A percentile compares a stretch with the other conserved stretches of the same genome.
Conservation (phyloP, 2,113 vertebrate genomes). For the Calonectris borealis region DNA sequence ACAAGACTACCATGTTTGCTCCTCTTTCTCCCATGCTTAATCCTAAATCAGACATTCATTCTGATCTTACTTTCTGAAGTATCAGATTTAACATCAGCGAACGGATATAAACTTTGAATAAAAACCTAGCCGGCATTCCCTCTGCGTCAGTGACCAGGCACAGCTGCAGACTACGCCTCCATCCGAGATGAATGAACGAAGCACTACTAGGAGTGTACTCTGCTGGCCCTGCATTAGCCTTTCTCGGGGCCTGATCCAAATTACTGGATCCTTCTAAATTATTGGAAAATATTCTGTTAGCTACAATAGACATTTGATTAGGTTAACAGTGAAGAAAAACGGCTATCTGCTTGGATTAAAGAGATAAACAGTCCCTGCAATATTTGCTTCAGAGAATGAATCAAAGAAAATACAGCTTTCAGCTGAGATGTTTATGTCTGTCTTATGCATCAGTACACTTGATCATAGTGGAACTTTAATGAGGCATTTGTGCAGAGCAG, state of each 20-base stretch:
- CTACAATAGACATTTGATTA: not conserved
- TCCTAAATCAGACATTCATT: not conserved
- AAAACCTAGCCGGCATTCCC: not conserved
- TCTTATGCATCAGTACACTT: slow-evolving; percentile 19
- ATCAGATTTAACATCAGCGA: not conserved
- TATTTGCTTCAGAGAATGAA: not conserved
- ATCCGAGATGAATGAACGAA: not conserved
- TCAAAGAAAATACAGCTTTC: not conserved
- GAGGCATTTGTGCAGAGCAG: slow-evolving; percentile 12
- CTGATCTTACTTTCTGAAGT: not conserved
- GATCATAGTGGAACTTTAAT: slow-evolving; percentile 19
- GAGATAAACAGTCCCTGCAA: not conserved
- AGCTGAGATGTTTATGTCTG: not conserved
- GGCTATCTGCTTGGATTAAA: not conserved
- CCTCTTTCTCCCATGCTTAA: not conserved
- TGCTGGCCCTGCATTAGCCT: not conserved
- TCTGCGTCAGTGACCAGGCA: not conserved
- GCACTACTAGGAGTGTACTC: not conserved
- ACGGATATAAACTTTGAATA: not conserved
- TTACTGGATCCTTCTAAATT: not conserved
- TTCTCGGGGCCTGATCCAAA: not conserved
- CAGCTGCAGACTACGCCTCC: not conserved
- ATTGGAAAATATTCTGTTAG: not conserved
- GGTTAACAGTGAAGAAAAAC: not conserved
- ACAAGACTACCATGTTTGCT: not conserved